Base-by-base conservation (phyloP, 2,113 vertebrate genomes). In the Eolophus roseicapilla region DNA sequence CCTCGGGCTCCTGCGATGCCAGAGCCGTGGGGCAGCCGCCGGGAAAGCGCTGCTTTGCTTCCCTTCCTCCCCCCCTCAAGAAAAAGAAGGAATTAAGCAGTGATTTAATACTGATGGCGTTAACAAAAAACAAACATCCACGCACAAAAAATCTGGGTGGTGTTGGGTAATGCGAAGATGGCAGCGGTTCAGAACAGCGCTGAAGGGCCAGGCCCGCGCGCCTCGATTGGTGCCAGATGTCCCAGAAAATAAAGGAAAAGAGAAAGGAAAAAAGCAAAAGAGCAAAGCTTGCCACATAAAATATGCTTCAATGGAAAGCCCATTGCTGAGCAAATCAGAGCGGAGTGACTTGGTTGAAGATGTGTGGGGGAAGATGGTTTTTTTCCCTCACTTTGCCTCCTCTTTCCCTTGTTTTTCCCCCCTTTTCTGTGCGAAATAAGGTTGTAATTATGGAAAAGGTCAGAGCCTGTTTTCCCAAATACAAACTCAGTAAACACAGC, bases 141-240 rank as follows among this genome's bases (percentile, higher is more conserved):
- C 0, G 37, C 88, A 82, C 64, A 85, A 31, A 43, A 96, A 60
- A 94, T 97, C 98, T 97, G 98, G 98, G 98, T 98, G 92, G 97
- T 97, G 97, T 98, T 98, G 98, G 98, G 98, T 98, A 98, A 98
- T 98, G 98, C 97, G 97, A 95, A 92, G 97, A 97, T 98, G 98
- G 98, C 99, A 98, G 98, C 37, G 94, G 97, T 98, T 99, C 98
- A 99, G 96, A 98, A 98, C 77, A 95, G 98, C 98, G 98, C 98
- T 98, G 98, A 97, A 96, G 97, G 94, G 95, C 97, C 95, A 89
- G 97, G 97, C 97, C 95, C 97, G 98, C 97, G 97, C 97, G 98
- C 97, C 88, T 92, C 98, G 97, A 98, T 98, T 98, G 98, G 98
- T 99, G 99, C 99, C 99, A 99, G 99, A 99, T 98, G 98, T 98